A percentile compares a stretch with the other conserved stretches of the same genome.
phyloP scores from a whole-genome alignment of 2,888 invertebrate species.

The Epirrhoe tristata region DNA sequence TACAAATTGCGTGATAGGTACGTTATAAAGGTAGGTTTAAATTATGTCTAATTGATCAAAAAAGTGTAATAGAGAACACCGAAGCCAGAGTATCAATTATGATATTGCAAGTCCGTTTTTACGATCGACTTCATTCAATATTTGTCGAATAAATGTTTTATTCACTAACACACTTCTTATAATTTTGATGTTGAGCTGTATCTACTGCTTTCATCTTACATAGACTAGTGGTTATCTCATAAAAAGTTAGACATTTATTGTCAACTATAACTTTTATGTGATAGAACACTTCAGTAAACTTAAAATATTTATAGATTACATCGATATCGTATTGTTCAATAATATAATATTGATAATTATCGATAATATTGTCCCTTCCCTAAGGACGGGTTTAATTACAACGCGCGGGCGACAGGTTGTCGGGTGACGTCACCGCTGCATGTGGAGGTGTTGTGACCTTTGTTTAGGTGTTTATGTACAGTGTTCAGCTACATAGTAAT shows the following conservation, averaged over 20 bases:
- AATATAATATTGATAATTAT: constrained; percentile 5
- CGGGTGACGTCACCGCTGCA: constrained; percentile 81
- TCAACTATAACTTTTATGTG: too few species aligned
- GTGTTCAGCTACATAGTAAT: constrained; percentile 27
- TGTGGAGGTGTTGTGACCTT: constrained; percentile 50
- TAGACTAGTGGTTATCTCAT: too few species aligned
- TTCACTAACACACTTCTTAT: too few species aligned
- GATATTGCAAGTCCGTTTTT: too few species aligned
- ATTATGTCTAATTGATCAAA: background rate
- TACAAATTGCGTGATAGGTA: background rate
- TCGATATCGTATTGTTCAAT: background rate
- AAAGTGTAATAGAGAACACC: too few species aligned
- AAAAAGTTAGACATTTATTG: too few species aligned
- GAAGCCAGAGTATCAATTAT: too few species aligned
- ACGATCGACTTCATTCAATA: too few species aligned
- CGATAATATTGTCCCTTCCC: constrained; percentile 47
- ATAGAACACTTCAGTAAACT: too few species aligned
- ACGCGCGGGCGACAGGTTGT: constrained; percentile 84
- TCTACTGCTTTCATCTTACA: too few species aligned
- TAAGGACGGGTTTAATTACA: constrained; percentile 83
- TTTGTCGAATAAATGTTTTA: too few species aligned
- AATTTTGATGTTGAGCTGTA: too few species aligned
- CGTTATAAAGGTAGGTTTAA: background rate
- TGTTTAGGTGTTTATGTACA: constrained; percentile 29
- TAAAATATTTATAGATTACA: background rate